Evolutionary conservation across 2,888 invertebrate species (phyloP).

Genomic region (Empis livida): DNA sequence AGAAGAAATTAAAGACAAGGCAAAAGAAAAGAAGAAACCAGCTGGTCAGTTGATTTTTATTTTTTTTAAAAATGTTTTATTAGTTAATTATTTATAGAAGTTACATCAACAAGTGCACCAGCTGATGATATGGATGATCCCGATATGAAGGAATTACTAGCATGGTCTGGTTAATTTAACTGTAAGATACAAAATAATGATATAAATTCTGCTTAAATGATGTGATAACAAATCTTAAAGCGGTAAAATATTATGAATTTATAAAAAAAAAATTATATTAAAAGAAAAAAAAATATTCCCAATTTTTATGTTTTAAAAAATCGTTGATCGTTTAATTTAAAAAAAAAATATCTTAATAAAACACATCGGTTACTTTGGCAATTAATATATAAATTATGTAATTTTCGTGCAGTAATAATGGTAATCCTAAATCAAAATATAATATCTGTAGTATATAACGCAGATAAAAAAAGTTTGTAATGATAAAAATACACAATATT

Average conservation of each 20-base stretch:
- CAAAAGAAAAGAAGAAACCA: constrained; percentile 27
- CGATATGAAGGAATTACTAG: constrained; percentile 59
- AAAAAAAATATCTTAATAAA: too few species aligned
- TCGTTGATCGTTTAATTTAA: constrained; percentile 5
- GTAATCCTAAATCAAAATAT: too few species aligned
- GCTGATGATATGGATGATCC: constrained; percentile 54
- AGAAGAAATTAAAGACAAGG: constrained; percentile 41
- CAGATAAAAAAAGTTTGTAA: too few species aligned
- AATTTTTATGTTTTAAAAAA: not conserved
- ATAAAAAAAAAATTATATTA: not conserved
- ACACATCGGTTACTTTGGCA: too few species aligned
- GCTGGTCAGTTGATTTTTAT: constrained; percentile 13
- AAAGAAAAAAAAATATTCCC: not conserved
- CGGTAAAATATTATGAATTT: constrained; percentile 1
- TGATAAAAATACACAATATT: not conserved
- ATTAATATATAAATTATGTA: too few species aligned
- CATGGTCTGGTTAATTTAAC: constrained; percentile 53
- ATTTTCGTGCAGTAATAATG: too few species aligned
- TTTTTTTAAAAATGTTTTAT: not conserved
- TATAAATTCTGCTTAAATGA: constrained; percentile 2
- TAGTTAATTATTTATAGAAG: not conserved
- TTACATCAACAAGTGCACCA: constrained; percentile 5
- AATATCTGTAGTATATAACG: too few species aligned
- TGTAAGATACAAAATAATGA: constrained; percentile 1
- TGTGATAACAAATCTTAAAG: constrained; percentile 4